Conservation (phyloP, 1,140 invertebrate species). For the Grapholita molesta region DNA sequence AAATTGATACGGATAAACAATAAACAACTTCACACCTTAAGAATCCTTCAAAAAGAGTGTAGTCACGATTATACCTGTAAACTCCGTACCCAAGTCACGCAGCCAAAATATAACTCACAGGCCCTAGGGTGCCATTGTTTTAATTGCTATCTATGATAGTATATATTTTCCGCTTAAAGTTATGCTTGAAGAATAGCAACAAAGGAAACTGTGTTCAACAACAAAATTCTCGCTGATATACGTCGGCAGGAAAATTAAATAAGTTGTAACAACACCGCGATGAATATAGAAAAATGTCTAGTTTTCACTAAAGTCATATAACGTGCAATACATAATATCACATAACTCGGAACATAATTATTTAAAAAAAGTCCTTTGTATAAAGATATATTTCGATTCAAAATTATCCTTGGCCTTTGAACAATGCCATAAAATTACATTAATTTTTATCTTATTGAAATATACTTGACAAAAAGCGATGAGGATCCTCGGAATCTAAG, state of each 20-base stretch:
- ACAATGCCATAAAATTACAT: no score
- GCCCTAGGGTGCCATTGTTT: conserved; percentile 35
- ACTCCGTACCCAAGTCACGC: conserved; percentile 39
- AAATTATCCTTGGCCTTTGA: no score
- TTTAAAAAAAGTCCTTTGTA: no score
- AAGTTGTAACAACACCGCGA: no score
- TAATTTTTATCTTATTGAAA: no score
- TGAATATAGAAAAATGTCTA: no score
- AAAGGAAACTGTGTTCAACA: background rate
- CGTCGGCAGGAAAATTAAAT: background rate
- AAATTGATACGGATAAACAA: background rate
- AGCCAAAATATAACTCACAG: conserved; percentile 43
- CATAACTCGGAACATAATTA: no score
- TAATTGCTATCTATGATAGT: conserved; percentile 42
- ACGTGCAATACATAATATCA: no score
- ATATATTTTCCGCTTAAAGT: background rate
- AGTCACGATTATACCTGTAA: conserved; percentile 36
- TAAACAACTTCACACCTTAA: background rate
- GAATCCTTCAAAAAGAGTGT: conserved; percentile 15
- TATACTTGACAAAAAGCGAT: no score
- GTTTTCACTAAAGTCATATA: no score
- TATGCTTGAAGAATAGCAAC: background rate
- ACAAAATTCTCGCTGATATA: background rate
- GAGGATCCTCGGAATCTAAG: no score
- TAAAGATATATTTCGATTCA: no score